phyloP scores from a whole-genome alignment of 2,113 vertebrate species.

The Tetrao urogallus region DNA sequence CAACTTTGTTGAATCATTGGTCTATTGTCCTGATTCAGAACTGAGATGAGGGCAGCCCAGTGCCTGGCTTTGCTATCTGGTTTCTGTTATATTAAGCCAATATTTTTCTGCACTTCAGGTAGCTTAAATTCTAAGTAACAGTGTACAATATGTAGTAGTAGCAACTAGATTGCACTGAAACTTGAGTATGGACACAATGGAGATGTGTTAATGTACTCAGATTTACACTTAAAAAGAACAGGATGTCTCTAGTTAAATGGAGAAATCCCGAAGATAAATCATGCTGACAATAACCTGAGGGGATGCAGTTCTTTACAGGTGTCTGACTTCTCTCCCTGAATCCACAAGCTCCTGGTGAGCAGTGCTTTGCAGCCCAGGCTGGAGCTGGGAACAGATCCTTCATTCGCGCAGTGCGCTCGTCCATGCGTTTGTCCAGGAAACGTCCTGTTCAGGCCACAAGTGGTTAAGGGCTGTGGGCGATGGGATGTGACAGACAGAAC shows the following conservation, averaged over 20 bases:
- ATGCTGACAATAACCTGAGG: neutral
- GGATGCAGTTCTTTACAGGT: neutral
- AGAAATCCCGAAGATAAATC: neutral
- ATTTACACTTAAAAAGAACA: neutral
- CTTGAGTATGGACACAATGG: neutral
- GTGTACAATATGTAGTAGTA: neutral
- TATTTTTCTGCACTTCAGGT: no score
- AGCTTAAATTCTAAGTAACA: neutral
- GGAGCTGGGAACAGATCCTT: neutral
- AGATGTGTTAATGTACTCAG: neutral
- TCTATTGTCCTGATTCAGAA: conserved; percentile 13
- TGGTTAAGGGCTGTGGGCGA: neutral
- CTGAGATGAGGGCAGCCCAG: conserved; percentile 13
- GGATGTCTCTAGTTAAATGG: neutral
- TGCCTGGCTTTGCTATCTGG: neutral
- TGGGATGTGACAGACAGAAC: neutral
- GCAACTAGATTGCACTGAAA: neutral
- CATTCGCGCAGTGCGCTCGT: neutral
- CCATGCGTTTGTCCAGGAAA: rapidly evolving
- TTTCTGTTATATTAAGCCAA: neutral
- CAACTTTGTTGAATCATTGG: neutral
- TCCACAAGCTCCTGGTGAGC: neutral
- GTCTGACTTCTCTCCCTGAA: neutral
- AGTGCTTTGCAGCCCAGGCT: neutral
- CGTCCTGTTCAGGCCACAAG: neutral